Percentiles rank a stretch among this genome's conserved stretches.
These are phyloP conservation scores for Astreopora myriophthalma DNA, from an alignment of 64 coral and sea anemone species.

Conservation along the genomic window DNA sequence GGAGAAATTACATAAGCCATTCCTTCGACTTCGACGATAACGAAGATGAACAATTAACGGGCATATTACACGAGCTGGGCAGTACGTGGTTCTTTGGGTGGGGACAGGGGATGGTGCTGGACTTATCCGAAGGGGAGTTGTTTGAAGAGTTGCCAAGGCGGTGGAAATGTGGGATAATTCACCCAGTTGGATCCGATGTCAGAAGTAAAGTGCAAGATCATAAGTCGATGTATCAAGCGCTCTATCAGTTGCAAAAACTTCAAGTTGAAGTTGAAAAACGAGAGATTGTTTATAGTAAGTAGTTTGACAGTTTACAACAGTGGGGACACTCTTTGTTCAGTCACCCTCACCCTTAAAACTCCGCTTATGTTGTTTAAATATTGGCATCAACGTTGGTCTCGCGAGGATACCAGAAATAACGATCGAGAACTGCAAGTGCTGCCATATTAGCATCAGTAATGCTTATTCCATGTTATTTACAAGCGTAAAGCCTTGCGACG, in stretches of 20 bases:
- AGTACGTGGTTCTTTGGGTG: slow-evolving; percentile 27
- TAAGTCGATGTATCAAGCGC: slow-evolving; percentile 4
- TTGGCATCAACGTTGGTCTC: too few relatives aligned
- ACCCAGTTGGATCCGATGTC: background rate
- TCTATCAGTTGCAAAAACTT: slow-evolving; percentile 18
- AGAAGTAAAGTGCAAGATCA: background rate
- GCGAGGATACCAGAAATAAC: too few relatives aligned
- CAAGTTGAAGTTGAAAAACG: slow-evolving; percentile 8
- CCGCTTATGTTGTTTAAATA: too few relatives aligned
- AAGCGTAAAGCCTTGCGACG: too few relatives aligned
- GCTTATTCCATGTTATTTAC: too few relatives aligned
- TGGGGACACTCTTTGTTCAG: background rate
- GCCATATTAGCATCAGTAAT: too few relatives aligned
- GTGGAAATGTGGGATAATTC: slow-evolving; percentile 25
- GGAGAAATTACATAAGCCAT: slow-evolving; percentile 19
- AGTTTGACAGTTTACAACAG: background rate
- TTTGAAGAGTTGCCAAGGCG: slow-evolving; percentile 33
- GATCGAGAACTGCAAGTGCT: too few relatives aligned
- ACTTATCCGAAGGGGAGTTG: background rate
- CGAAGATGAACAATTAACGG: slow-evolving; percentile 5
- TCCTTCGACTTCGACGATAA: slow-evolving; percentile 14
- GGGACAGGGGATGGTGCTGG: background rate
- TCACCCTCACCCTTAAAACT: too few relatives aligned
- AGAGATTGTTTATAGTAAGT: slow-evolving; percentile 47
- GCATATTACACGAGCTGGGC: slow-evolving; percentile 23